Conservation (phyloP, 2,888 invertebrate species). For the Chesias legatella region DNA sequence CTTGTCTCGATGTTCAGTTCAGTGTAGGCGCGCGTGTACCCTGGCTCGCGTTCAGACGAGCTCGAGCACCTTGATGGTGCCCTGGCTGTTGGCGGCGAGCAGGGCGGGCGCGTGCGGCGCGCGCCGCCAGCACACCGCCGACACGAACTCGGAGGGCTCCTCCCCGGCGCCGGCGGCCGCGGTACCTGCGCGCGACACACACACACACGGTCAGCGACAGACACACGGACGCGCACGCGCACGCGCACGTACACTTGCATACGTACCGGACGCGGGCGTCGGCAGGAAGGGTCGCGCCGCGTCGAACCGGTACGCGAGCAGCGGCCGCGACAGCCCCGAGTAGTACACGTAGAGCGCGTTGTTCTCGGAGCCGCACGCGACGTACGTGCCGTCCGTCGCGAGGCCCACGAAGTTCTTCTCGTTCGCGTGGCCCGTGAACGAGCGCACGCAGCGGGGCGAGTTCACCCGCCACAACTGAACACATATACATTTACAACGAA, state of each 20-base stretch:
- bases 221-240: too few relatives aligned
- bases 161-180: constrained; percentile 85
- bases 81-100: constrained; percentile 96
- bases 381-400: constrained; percentile 92
- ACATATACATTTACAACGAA: too few relatives aligned
- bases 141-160: constrained; percentile 95
- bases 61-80: constrained; percentile 93
- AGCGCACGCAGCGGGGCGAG: constrained; percentile 87
- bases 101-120: constrained; percentile 86
- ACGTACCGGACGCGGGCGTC: neutral
- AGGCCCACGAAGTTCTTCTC: constrained; percentile 98
- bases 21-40: too few relatives aligned
- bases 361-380: constrained; percentile 97
- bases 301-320: constrained; percentile 93
- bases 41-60: constrained; percentile 68
- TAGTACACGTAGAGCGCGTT: constrained; percentile 96
- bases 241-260: too few relatives aligned
- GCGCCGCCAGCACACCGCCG: constrained; percentile 96
- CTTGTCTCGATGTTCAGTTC: too few relatives aligned
- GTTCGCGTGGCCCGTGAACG: constrained; percentile 94
- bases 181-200: constrained; percentile 64
- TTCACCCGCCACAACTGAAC: constrained; percentile 89
- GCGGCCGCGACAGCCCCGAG: constrained; percentile 91
- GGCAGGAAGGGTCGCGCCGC: constrained; percentile 86
- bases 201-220: too few relatives aligned